Conservation (phyloP, 2,113 vertebrate genomes). For the Tichodroma muraria region DNA sequence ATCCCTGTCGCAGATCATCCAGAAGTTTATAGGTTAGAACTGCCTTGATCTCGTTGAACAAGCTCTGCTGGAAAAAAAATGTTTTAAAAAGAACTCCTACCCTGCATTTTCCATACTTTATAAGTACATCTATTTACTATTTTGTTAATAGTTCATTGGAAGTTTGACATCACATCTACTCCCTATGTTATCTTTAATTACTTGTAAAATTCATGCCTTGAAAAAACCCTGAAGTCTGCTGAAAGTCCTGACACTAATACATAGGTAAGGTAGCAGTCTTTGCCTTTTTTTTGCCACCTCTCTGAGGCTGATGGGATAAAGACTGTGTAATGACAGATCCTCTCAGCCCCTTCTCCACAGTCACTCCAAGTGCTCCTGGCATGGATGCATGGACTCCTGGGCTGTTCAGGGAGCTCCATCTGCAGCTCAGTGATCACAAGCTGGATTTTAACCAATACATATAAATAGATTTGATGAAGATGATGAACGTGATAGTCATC, state of each 20-base stretch:
- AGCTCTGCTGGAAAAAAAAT: background rate
- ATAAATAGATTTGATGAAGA: conserved; percentile 2
- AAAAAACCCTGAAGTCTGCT: background rate
- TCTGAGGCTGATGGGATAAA: background rate
- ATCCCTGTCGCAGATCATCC: background rate
- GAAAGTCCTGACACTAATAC: background rate
- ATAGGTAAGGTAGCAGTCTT: background rate
- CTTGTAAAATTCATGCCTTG: background rate
- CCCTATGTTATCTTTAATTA: background rate
- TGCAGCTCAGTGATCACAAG: conserved; percentile 25
- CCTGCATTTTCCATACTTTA: background rate
- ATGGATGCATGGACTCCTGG: background rate
- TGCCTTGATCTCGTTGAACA: background rate
- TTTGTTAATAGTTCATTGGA: background rate
- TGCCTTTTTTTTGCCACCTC: background rate
- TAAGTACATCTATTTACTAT: background rate
- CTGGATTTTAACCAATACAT: conserved; percentile 5
- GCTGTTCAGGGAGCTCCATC: background rate
- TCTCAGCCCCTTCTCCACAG: background rate
- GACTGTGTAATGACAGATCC: background rate
- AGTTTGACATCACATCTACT: background rate
- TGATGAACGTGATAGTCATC: background rate
- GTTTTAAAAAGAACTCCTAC: background rate
- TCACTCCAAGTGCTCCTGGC: background rate
- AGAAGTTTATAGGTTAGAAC: conserved; percentile 4